Conservation (phyloP, 2,888 invertebrate species). For the Parascotia fuliginaria region DNA sequence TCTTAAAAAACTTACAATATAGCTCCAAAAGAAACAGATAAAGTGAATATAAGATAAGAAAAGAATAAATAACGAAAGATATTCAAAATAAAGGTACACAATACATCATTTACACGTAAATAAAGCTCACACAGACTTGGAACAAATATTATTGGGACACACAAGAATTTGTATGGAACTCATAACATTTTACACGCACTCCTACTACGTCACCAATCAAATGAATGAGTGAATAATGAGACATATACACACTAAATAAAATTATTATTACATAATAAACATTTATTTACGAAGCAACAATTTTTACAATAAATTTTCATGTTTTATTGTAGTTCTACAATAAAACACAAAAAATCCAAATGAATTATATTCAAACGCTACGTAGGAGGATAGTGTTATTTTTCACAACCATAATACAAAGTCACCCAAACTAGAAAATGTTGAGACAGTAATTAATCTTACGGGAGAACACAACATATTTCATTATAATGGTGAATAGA, state of each 20-base stretch:
- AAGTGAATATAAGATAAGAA: too few species aligned
- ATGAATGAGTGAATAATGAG: neutral
- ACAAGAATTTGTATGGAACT: too few species aligned
- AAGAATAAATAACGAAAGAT: too few species aligned
- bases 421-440: constrained; percentile 37
- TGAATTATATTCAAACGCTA: constrained; percentile 40
- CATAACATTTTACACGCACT: too few species aligned
- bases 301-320: constrained; percentile 3
- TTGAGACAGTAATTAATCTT: constrained; percentile 59
- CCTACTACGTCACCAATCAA: too few species aligned
- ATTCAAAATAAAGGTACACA: too few species aligned
- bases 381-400: constrained; percentile 43
- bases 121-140: too few species aligned
- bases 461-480: constrained; percentile 54
- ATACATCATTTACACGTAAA: too few species aligned
- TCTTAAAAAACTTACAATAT: too few species aligned
- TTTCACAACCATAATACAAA: constrained; percentile 44
- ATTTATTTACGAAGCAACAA: neutral
- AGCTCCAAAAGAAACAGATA: too few species aligned
- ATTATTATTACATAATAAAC: constrained; percentile 2
- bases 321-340: constrained; percentile 9
- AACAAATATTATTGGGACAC: neutral
- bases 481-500: constrained; percentile 52
- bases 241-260: neutral
- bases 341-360: constrained; percentile 14